These are phyloP conservation scores for Erpornis zantholeuca DNA, from an alignment of 2,113 vertebrate genomes.

Conservation along the genomic window DNA sequence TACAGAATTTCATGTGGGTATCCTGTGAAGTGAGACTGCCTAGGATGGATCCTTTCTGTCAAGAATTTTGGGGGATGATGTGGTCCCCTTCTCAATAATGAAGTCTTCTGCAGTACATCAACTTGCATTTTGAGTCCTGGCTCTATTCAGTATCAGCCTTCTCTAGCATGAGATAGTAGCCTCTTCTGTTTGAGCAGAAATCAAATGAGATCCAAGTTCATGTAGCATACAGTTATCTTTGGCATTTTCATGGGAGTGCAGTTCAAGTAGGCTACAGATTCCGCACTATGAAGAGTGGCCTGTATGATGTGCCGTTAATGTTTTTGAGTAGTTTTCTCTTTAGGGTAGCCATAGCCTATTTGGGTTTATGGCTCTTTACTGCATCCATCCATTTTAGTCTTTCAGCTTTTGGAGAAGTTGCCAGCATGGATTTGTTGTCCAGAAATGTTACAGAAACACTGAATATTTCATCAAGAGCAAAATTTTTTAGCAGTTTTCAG, in stretches of 20 bases:
- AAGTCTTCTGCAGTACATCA: neutral
- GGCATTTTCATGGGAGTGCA: neutral
- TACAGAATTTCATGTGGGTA: neutral
- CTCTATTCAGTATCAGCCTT: neutral
- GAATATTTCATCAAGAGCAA: neutral
- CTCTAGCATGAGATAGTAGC: neutral
- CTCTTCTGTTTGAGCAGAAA: neutral
- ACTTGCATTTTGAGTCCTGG: neutral
- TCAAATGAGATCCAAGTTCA: neutral
- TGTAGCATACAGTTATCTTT: neutral
- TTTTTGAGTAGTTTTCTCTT: neutral
- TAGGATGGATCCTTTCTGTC: neutral
- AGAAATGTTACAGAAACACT: neutral
- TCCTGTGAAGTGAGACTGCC: neutral
- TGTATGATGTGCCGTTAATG: neutral
- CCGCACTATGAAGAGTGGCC: neutral
- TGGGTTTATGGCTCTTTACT: neutral
- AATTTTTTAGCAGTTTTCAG: neutral
- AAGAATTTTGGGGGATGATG: neutral
- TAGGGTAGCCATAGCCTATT: neutral
- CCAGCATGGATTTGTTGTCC: neutral
- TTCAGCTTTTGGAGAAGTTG: neutral
- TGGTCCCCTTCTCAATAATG: neutral
- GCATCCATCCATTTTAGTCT: neutral
- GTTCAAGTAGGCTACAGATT: neutral